A percentile compares a stretch with the other conserved stretches of the same genome.
phyloP scores from a whole-genome alignment of 1,140 invertebrate species.

The Drosophila pallidifrons region DNA sequence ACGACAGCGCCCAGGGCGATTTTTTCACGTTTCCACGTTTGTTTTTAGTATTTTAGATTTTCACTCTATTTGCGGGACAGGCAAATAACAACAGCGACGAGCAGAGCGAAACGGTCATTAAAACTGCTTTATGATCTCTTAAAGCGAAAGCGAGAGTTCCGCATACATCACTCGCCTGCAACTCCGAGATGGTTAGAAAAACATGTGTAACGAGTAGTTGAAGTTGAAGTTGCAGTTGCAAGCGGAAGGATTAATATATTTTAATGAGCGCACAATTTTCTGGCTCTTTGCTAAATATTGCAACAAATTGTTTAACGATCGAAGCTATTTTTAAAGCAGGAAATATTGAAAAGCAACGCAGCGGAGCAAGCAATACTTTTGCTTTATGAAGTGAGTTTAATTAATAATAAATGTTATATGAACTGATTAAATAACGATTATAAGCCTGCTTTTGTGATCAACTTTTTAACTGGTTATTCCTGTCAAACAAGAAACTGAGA shows the following conservation, averaged over 20 bases:
- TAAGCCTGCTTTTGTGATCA: neutral
- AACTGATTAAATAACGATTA: conserved; percentile 8
- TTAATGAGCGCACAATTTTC: conserved; percentile 69
- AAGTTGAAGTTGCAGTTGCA: neutral
- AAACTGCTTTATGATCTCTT: conserved; percentile 77
- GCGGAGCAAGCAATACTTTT: neutral
- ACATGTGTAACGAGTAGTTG: conserved; percentile 61
- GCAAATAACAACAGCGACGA: conserved; percentile 21
- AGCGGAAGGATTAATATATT: conserved; percentile 72
- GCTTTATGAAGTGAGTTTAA: conserved; percentile 3
- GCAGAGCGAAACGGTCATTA: conserved; percentile 56
- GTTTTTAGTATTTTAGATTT: conserved; percentile 63
- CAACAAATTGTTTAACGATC: conserved; percentile 78
- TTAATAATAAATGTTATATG: neutral
- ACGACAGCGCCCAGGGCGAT: neutral
- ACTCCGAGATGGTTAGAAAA: conserved; percentile 29
- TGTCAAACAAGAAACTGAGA: conserved; percentile 5
- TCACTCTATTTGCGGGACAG: conserved; percentile 74
- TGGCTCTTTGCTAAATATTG: conserved; percentile 70
- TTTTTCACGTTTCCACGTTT: conserved; percentile 12
- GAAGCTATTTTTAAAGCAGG: conserved; percentile 1
- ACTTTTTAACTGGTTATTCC: conserved; percentile 11
- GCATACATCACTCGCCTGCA: conserved; percentile 23
- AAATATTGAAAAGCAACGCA: neutral
- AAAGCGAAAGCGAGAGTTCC: conserved; percentile 77